Conservation (phyloP, 2,797 vertebrate species). For the Lacerta bilineata region DNA sequence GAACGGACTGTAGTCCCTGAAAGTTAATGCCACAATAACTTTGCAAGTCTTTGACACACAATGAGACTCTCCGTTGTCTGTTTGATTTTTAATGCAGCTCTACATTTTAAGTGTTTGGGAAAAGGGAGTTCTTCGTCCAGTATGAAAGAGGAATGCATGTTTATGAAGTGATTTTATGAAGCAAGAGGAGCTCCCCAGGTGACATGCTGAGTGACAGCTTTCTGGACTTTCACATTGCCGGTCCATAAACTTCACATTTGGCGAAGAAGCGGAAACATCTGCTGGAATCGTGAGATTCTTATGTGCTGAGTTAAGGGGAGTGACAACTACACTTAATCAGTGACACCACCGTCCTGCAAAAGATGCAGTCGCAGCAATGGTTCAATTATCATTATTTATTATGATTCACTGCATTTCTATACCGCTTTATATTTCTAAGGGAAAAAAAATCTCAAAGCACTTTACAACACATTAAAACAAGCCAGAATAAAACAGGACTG, state of each 20-base stretch:
- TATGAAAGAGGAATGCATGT: constrained; percentile 24
- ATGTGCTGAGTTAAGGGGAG: constrained; percentile 71
- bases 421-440: too few species aligned
- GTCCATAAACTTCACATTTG: constrained; percentile 57
- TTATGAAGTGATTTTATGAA: constrained; percentile 29
- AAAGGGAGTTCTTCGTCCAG: not conserved
- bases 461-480: too few species aligned
- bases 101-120: not conserved
- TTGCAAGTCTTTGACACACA: not conserved
- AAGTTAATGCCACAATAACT: not conserved
- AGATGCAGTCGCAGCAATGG: constrained; percentile 46
- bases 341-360: constrained; percentile 61
- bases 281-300: constrained; percentile 74
- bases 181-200: constrained; percentile 54
- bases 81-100: not conserved
- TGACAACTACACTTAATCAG: constrained; percentile 71
- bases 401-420: too few species aligned
- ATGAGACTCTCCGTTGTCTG: not conserved
- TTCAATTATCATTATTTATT: constrained; percentile 27
- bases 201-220: constrained; percentile 61
- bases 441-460: too few species aligned
- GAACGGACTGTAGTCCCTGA: not conserved
- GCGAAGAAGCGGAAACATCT: constrained; percentile 67
- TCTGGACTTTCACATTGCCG: constrained; percentile 68
- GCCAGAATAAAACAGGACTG: too few species aligned